Base-by-base conservation (phyloP, 2,113 vertebrate genomes). In the Abramis brama region DNA sequence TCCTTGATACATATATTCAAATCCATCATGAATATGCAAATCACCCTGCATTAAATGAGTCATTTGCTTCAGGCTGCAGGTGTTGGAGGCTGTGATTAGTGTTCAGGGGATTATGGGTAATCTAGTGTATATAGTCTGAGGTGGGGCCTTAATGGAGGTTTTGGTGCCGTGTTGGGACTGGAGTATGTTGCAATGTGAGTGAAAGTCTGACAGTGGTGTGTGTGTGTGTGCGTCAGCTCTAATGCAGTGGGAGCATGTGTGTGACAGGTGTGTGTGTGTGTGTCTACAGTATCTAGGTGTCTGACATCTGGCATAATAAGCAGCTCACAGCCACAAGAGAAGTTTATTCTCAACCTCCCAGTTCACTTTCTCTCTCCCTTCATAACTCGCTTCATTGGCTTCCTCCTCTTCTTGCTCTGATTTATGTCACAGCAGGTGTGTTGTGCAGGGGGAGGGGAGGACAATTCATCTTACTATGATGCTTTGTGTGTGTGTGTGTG, bases 361-460 rank as follows among this genome's bases (percentile, higher is more conserved):
- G 50, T 76, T 71, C 83, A 79, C 73, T 39, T 78, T 66, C 80
- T 80, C 39, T 79, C 27, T 62, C 64, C 25, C 27, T 86, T 79
- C 77, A 43, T 60, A 80, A 80, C 36, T 80, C 57, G 57, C 78
- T 80, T 39, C n/a, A 66, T 80, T 66, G 79, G 79, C 39, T 81
- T 64, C n/a, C 59, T 81, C 59, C 39, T 79, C 8, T 55, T 60
- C 79, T 78, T 19, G 77, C 78, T 77, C 77, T 90, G 91, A 91
- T 90, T 90, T 92, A 90, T 89, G 81, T 62, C 83, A 87, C 88
- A 91, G 86, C 87, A 90, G 85, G 87, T 89, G 87, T 79, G 64
- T 59, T 76, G 66, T 75, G 78, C 57, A 59, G 77, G 68, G 79
- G 79, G 74, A 70, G 43, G 55, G 79, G 87, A 74, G 80, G 76